A percentile compares a stretch with the other conserved stretches of the same genome.
phyloP scores from a whole-genome alignment of 64 coral and sea anemone genomes.

The Stylophora pistillata region DNA sequence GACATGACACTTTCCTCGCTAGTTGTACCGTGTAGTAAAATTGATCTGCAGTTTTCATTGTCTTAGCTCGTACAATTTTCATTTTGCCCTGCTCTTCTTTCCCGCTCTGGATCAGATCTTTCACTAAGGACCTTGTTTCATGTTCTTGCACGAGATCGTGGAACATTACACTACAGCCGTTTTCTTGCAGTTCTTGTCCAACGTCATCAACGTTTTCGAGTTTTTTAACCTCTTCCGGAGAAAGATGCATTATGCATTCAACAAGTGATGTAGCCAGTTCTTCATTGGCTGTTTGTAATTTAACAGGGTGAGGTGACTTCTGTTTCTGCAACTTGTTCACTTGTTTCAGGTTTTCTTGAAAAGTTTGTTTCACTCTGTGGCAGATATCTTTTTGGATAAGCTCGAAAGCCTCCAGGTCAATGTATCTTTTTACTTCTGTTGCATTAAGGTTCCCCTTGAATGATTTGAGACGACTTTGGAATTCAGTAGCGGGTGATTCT shows the following conservation, averaged over 20 bases:
- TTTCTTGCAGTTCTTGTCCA: background rate
- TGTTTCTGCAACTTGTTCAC: background rate
- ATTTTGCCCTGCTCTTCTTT: slow-evolving; percentile 18
- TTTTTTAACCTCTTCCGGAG: background rate
- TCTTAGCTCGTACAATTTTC: slow-evolving; percentile 64
- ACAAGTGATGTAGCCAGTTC: background rate
- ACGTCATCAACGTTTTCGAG: background rate
- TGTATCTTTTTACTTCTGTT: slow-evolving; percentile 13
- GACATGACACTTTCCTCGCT: slow-evolving; percentile 5
- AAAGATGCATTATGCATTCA: slow-evolving; percentile 12
- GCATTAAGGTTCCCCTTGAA: background rate
- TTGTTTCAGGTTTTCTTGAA: background rate
- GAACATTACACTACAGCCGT: too few relatives aligned
- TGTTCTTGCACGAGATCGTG: background rate
- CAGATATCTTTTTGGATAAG: slow-evolving; percentile 1
- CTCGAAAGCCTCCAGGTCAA: slow-evolving; percentile 29
- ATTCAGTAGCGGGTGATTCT: background rate
- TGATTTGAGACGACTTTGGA: background rate
- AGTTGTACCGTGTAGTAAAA: slow-evolving; percentile 39
- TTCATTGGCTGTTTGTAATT: background rate
- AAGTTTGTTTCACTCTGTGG: background rate
- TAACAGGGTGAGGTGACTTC: background rate
- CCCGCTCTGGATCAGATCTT: slow-evolving; percentile 2
- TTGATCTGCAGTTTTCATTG: slow-evolving; percentile 45
- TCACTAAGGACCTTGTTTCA: slow-evolving; percentile 40